phyloP scores from a whole-genome alignment of 2,888 invertebrate genomes.

The Tetheella fluctuosa region DNA sequence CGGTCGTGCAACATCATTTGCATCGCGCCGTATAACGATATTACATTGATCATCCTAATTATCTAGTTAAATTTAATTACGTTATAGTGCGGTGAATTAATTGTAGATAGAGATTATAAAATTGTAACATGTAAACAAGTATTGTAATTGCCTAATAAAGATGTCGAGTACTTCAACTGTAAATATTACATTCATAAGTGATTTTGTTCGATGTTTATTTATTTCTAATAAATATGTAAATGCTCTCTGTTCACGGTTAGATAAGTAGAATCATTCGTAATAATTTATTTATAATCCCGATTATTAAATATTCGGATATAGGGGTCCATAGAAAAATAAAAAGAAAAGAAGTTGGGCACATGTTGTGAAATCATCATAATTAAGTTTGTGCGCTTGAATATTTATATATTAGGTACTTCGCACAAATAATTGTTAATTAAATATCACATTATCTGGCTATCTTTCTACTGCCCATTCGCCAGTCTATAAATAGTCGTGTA shows the following conservation, averaged over 20 bases:
- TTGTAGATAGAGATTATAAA: background rate
- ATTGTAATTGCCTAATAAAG: background rate
- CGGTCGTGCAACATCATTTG: background rate
- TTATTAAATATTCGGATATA: background rate
- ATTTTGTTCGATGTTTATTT: background rate
- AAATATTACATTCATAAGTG: background rate
- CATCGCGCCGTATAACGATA: background rate
- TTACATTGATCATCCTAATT: background rate
- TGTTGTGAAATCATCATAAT: too few relatives aligned
- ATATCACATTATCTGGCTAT: too few relatives aligned
- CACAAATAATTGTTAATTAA: too few relatives aligned
- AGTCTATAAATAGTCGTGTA: too few relatives aligned
- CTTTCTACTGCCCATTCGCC: too few relatives aligned
- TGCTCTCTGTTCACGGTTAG: background rate
- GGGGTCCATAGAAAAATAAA: background rate
- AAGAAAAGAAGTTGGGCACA: too few relatives aligned
- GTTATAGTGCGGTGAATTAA: background rate
- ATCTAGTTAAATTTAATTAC: background rate
- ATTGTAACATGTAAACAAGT: background rate
- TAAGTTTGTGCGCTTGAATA: too few relatives aligned
- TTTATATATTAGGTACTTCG: too few relatives aligned
- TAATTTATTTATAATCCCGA: background rate
- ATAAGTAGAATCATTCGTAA: background rate
- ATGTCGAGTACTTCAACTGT: conserved; percentile 13
- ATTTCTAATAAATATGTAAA: background rate